phyloP scores from a whole-genome alignment of 2,113 vertebrate species.

The Dromiciops gliroides region DNA sequence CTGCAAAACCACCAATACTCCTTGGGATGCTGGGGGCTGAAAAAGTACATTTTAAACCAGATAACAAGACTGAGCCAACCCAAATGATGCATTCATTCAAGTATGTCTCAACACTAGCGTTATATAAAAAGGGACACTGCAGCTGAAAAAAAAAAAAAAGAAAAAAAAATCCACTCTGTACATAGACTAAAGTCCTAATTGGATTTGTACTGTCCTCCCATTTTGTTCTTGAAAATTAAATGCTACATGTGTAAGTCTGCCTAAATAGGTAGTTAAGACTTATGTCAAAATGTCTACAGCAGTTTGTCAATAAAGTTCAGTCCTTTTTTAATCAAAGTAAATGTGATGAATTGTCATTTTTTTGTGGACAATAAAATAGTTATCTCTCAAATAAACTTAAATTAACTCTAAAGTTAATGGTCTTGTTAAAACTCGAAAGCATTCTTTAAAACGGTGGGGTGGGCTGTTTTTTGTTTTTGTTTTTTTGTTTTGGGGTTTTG shows the following conservation, averaged over 20 bases:
- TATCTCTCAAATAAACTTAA: constrained; percentile 83
- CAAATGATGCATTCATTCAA: constrained; percentile 73
- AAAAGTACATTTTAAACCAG: constrained; percentile 54
- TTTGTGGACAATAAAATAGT: constrained; percentile 86
- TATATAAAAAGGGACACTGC: constrained; percentile 91
- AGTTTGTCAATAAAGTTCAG: constrained; percentile 99
- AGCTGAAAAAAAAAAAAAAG: constrained; percentile 86
- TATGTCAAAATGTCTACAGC: constrained; percentile 95
- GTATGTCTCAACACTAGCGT: constrained; percentile 86
- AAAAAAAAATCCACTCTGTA: constrained; percentile 88
- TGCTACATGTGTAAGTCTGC: constrained; percentile 95
- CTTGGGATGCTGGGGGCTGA: constrained; percentile 65
- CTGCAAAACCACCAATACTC: constrained; percentile 73
- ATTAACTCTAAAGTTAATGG: constrained; percentile 85
- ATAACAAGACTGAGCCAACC: constrained; percentile 72
- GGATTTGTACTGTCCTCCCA: constrained; percentile 91
- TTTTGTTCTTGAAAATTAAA: constrained; percentile 88
- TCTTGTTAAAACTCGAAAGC: constrained; percentile 82
- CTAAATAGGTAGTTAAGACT: constrained; percentile 97
- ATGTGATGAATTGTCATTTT: constrained; percentile 96
- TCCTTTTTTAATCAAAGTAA: constrained; percentile 95
- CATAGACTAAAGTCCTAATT: constrained; percentile 90
- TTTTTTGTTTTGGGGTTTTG: constrained; percentile 39
- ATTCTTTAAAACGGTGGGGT: constrained; percentile 81
- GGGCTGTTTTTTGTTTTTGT: constrained; percentile 35